Base-by-base conservation (phyloP, 2,113 vertebrate species). In the Proteles cristata region DNA sequence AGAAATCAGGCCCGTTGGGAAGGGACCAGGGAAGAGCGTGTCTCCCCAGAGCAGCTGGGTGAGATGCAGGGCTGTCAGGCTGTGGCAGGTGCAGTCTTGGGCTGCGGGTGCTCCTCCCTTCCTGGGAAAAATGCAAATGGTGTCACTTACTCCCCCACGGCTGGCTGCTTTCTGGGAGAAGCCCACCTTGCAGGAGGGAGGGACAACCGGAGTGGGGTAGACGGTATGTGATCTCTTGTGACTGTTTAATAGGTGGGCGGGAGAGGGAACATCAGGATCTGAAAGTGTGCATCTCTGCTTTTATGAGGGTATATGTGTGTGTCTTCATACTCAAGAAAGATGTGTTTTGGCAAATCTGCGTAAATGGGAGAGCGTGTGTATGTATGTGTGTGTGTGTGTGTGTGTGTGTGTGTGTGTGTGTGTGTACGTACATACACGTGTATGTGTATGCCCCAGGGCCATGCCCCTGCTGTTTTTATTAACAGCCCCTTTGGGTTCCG, bases 221-320 rank as follows among this genome's bases (percentile, higher is more conserved):
- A 76, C 1, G 16, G 33, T 31, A 19, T 35, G 26, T 3, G 50
- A 26, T 8, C 80, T 79, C 71, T 10, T 7, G 2, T 3, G 55
- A 63, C 26, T 35, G 39, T 31, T 61, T 50, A 0, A 6, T 50
- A 5, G 11, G 23, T 45, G 66, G 17, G 5, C 17, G 2, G 58
- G 58, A 21, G 1, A 31, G n/a, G 5, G 7, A 0, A 0, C 10
- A 3, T 53, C 21, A 48, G 58, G 35, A 45, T n/a, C 35, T 50
- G n/a, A 31, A 65, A 88, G 45, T 15, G 6, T 28, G 33, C 3
- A 1, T 50, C 16, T 53, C 65, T 65, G 69, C 26, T 68, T 85
- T 50, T 28, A 35, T 8, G 17, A 77, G 11, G n/a, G 28, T 39
- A 1, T 39, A 28, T 80, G 55, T 48, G 1, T 17, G 2, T 43